Base-by-base conservation (phyloP, 2,113 vertebrate genomes). In the Rhinopomastus cyanomelas region DNA sequence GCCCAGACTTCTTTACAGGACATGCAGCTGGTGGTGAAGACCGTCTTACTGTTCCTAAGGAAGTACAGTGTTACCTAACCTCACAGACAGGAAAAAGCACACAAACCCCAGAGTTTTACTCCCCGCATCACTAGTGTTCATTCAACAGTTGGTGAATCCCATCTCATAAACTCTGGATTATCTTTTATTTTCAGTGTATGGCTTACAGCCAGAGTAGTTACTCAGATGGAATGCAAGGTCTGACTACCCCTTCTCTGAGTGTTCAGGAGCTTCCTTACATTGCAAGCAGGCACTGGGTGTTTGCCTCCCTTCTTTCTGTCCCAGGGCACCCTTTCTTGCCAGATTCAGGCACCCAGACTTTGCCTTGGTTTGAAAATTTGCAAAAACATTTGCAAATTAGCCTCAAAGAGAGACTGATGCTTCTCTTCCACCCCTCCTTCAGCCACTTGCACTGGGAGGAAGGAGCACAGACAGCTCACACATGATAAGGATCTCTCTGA, bases 1-100 rank as follows among this genome's bases (percentile, higher is more conserved):
- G 84, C 72, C 8, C 57, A 37, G 2, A 2, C 56, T 91, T 92
- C 86, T 90, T 95, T 93, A 26, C 93, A 95, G 95, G 94, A 55
- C 12, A 7, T 68, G 48, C 71, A 85, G 71, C 76, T 91, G 85
- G 60, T 94, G 91, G 48, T 74, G 85, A 83, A 89, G 75, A 87
- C 51, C 21, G 1, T 55, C 21, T 16, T 57, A 65, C 22, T 32
- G 6, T 53, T 93, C 60, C 78, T 89, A 73, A 80, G 59, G 81
- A 76, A 87, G 82, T 8, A 23, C 5, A 0, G 36, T 51, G 39
- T 52, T 30, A 62, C 30, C 42, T 69, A 60, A 82, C 23, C 34
- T 82, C 46, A 8, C 25, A 34, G 21, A 5, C 44, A 48, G 18
- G 30, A 51, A 92, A 86, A 62, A 75, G 12, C 0, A 1, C 42